Base-by-base conservation (phyloP, 2,113 vertebrate species). In the Gulo gulo region DNA sequence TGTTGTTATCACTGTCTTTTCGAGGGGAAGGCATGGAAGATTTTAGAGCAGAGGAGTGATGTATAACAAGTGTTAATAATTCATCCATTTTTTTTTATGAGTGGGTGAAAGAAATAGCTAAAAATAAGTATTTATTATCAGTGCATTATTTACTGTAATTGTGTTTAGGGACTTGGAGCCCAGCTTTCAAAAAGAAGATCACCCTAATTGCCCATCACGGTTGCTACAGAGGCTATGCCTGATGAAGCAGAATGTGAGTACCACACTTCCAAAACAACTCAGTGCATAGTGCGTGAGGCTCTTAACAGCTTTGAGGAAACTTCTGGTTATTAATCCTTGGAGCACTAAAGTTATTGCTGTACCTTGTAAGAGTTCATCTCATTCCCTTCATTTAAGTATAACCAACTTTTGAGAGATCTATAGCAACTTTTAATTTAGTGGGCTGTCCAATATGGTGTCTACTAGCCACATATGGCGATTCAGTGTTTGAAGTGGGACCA, bases 161-260 rank as follows among this genome's bases (percentile, higher is more conserved):
- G 23, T 96, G 16, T 97, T 87, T 94, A 96, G 93, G 84, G 73
- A 96, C 24, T n/a, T 74, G 78, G 74, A 96, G 9, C 2, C 79
- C 52, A 76, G 0, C 20, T 10, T 91, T 96, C 52, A n/a, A n/a
- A 47, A 61, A 55, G 89, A 63, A 91, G 89, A 39, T 57, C 42
- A 47, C 20, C 9, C 4, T 81, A 39, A 55, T 39, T 52, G 6
- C 9, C 52, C 31, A 9, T n/a, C 67, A 97, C 97, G 95, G 73
- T 67, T 80, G 2, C 39, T 39, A 65, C 23, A 42, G 82, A 97
- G 23, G 14, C 16, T 42, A 4, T 15, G 3, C 3, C 63, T 1
- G 4, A n/a, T 26, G 29, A 86, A 45, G 1, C 14, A 29, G 23
- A 87, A 73, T 21, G 97, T 97, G 84, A 98, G 97, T 98, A 95